Conservation (phyloP, 1,140 invertebrate genomes). For the Caenorhabditis inopinata region DNA sequence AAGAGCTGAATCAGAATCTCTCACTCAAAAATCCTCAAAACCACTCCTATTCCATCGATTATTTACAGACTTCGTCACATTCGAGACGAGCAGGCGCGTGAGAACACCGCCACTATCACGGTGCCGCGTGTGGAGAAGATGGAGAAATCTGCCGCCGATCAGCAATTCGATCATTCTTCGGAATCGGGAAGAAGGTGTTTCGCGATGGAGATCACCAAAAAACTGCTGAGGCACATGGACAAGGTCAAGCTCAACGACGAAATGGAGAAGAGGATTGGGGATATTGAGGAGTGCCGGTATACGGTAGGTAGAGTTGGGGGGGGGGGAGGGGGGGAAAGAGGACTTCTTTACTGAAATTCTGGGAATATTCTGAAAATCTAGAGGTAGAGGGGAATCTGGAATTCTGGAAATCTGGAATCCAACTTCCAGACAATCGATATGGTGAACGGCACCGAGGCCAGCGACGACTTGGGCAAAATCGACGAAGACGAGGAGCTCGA, state of each 20-base stretch:
- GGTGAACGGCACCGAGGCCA: conserved; percentile 1
- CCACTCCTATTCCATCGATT: too few species aligned
- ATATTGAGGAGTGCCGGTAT: conserved; percentile 34
- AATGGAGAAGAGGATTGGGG: conserved; percentile 29
- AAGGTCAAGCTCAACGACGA: conserved; percentile 26
- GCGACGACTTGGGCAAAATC: neutral
- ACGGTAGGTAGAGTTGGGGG: too few species aligned
- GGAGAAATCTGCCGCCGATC: neutral
- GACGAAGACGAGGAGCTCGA: conserved; percentile 41
- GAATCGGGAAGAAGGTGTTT: conserved; percentile 23
- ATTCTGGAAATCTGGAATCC: too few species aligned
- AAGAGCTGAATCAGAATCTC: too few species aligned
- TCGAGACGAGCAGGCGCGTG: conserved; percentile 37
- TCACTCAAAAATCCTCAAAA: too few species aligned
- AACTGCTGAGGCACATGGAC: neutral
- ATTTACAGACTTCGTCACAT: conserved; percentile 4
- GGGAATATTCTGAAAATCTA: too few species aligned
- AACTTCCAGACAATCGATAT: conserved; percentile 14
- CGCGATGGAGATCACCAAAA: conserved; percentile 28
- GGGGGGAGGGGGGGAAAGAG: too few species aligned
- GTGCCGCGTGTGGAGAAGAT: conserved; percentile 13
- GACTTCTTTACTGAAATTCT: too few species aligned
- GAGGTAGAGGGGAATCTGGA: too few species aligned
- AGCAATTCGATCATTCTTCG: conserved; percentile 29
- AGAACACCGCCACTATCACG: conserved; percentile 15